Evolutionary conservation across 1,140 invertebrate species (phyloP).

Genomic region (Aphaenogaster floridana): DNA sequence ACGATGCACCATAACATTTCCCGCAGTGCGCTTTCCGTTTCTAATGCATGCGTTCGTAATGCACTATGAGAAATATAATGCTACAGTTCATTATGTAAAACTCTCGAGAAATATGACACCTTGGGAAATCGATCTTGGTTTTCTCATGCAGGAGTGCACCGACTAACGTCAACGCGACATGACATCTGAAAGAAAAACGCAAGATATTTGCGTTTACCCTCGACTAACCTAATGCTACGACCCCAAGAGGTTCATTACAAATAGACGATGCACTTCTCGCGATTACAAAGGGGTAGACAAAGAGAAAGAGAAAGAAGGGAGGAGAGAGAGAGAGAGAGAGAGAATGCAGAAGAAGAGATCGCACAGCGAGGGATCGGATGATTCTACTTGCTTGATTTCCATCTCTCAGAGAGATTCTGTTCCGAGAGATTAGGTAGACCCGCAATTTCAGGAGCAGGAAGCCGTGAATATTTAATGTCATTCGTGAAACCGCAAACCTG

Average conservation of each 20-base stretch:
- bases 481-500: constrained; percentile 46
- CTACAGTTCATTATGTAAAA: constrained; percentile 32
- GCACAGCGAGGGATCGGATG: constrained; percentile 26
- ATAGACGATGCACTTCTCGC: constrained; percentile 74
- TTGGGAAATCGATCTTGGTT: constrained; percentile 50
- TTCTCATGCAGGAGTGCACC: not conserved
- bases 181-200: constrained; percentile 47
- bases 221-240: constrained; percentile 31
- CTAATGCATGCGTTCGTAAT: not conserved
- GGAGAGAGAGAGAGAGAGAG: constrained; percentile 19
- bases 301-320: not conserved
- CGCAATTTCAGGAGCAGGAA: constrained; percentile 45
- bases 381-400: constrained; percentile 52
- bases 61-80: not conserved
- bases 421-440: constrained; percentile 59
- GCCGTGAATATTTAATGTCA: constrained; percentile 44
- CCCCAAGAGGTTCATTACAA: constrained; percentile 69
- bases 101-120: constrained; percentile 43
- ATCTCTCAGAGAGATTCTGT: constrained; percentile 53
- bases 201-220: constrained; percentile 54
- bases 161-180: constrained; percentile 19
- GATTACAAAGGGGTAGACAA: constrained; percentile 70
- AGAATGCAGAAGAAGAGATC: constrained; percentile 14
- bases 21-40: not conserved
- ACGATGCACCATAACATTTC: not conserved